Evolutionary conservation across 2,113 vertebrate genomes (phyloP).

Genomic region (Paradoxurus hermaphroditus): DNA sequence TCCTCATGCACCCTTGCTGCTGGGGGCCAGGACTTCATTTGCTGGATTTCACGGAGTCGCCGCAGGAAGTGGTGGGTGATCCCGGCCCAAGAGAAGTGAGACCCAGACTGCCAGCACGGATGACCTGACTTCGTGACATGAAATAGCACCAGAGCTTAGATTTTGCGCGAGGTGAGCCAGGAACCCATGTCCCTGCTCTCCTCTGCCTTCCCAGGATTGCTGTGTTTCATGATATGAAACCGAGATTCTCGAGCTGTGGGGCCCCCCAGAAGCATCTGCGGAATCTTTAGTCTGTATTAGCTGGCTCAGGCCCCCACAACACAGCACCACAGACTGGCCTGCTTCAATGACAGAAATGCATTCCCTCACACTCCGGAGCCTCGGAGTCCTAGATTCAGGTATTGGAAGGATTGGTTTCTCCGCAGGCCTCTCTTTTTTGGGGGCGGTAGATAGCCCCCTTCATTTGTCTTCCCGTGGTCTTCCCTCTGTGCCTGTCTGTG

Average conservation of each 20-base stretch:
- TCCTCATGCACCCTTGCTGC: not conserved
- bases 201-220: not conserved
- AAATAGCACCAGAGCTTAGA: fast-evolving
- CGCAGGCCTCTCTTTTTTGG: no score
- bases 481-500: no score
- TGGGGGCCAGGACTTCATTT: not conserved
- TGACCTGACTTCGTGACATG: fast-evolving
- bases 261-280: no score
- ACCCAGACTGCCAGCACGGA: not conserved
- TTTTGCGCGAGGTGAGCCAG: fast-evolving
- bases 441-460: fast-evolving
- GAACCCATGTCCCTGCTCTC: not conserved
- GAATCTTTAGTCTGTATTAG: fast-evolving
- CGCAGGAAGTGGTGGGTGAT: fast-evolving
- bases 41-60: not conserved
- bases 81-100: not conserved
- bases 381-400: no score
- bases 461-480: fast-evolving
- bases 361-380: not conserved
- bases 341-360: fast-evolving
- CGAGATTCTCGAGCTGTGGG: not conserved
- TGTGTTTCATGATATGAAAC: fast-evolving
- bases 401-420: not conserved
- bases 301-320: not conserved
- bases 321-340: not conserved